Evolutionary conservation across 2,888 invertebrate species (phyloP).

Genomic region (Callyntrura sp.): DNA sequence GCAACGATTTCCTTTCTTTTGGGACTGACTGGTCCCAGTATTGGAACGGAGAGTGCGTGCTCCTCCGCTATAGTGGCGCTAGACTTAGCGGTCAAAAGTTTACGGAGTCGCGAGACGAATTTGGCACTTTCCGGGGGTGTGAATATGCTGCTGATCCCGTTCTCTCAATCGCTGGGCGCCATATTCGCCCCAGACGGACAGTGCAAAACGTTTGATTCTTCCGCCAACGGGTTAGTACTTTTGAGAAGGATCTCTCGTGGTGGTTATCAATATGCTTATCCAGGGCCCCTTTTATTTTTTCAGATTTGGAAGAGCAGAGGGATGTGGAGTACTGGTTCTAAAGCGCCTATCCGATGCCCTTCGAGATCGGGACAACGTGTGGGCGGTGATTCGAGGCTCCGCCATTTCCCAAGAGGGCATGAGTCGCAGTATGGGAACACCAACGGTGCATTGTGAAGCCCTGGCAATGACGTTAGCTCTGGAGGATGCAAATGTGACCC

Average conservation of each 20-base stretch:
- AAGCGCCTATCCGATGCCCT: slow-evolving; percentile 69
- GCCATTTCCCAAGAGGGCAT: slow-evolving; percentile 50
- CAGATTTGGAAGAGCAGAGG: slow-evolving; percentile 76
- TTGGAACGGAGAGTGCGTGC: not conserved
- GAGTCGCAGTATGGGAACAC: slow-evolving; percentile 46
- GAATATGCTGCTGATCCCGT: not conserved
- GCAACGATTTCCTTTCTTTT: not conserved
- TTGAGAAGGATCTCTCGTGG: too few relatives aligned
- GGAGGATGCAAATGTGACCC: not conserved
- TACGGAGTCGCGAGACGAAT: not conserved
- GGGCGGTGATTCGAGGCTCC: slow-evolving; percentile 56
- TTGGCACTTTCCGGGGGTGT: not conserved
- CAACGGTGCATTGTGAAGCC: slow-evolving; percentile 46
- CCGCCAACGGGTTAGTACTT: too few relatives aligned
- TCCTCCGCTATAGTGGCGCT: not conserved
- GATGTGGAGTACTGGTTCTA: slow-evolving; percentile 62
- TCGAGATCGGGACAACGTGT: slow-evolving; percentile 57
- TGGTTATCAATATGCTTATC: too few relatives aligned
- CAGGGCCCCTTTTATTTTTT: too few relatives aligned
- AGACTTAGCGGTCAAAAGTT: not conserved
- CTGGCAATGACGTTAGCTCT: slow-evolving; percentile 28
- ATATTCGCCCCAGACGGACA: not conserved
- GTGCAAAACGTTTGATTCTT: slow-evolving; percentile 77
- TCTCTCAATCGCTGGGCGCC: not conserved
- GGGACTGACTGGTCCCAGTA: not conserved